These are phyloP conservation scores for Lepus timidus DNA, from an alignment of 2,113 vertebrate genomes.

Conservation along the genomic window DNA sequence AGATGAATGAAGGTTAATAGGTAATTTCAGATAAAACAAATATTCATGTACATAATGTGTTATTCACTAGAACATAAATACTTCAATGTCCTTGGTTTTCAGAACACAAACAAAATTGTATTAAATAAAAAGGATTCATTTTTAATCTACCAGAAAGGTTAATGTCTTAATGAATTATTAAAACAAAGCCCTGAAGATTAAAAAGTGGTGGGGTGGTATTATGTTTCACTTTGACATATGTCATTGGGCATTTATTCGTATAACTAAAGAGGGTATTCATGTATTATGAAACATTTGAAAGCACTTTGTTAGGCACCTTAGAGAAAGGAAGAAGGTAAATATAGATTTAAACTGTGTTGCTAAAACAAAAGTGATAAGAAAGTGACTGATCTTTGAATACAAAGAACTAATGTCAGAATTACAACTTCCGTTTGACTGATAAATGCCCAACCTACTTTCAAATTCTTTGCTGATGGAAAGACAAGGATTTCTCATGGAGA, in stretches of 20 bases:
- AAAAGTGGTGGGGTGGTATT: conserved; percentile 33
- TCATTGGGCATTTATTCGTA: conserved; percentile 29
- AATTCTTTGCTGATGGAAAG: conserved; percentile 35
- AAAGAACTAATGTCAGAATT: neutral
- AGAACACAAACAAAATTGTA: conserved; percentile 64
- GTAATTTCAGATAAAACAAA: conserved; percentile 60
- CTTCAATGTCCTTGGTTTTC: conserved; percentile 60
- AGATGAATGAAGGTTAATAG: neutral
- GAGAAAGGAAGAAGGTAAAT: neutral
- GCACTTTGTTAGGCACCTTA: neutral
- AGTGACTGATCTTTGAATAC: neutral
- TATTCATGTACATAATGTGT: conserved; percentile 27
- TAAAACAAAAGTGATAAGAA: neutral
- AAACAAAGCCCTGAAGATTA: conserved; percentile 56
- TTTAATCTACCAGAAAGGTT: conserved; percentile 67
- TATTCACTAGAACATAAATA: conserved; percentile 56
- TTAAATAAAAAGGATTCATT: conserved; percentile 62
- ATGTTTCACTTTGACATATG: conserved; percentile 30
- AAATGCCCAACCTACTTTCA: conserved; percentile 17
- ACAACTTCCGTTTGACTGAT: conserved; percentile 23
- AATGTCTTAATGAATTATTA: conserved; percentile 71
- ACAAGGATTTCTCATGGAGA: neutral
- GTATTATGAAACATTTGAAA: conserved; percentile 47
- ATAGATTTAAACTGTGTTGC: neutral
- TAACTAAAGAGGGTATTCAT: conserved; percentile 29